Evolutionary conservation across 1,140 invertebrate genomes (phyloP).

Genomic region (Bombus haemorrhoidalis): DNA sequence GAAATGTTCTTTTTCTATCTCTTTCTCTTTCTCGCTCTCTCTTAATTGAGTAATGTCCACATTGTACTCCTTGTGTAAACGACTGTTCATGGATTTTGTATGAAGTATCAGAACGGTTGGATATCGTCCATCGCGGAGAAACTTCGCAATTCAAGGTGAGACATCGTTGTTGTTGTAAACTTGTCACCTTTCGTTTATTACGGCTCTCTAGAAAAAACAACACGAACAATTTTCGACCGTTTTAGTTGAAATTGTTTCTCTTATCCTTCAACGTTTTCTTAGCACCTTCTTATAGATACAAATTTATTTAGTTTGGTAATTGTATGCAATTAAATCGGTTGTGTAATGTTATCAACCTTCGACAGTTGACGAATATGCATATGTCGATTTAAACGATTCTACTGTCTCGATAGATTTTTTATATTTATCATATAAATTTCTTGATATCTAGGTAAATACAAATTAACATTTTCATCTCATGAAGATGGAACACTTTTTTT

Average conservation of each 20-base stretch:
- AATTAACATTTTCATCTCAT: too few species aligned
- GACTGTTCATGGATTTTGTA: conserved; percentile 56
- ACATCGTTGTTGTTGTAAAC: conserved; percentile 26
- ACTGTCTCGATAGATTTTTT: background rate
- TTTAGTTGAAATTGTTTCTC: background rate
- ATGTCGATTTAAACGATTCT: background rate
- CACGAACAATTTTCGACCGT: background rate
- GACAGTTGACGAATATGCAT: background rate
- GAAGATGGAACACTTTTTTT: background rate
- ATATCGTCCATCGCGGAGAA: conserved; percentile 55
- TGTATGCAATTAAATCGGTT: background rate
- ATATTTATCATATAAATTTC: background rate
- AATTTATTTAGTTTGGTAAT: conserved; percentile 2
- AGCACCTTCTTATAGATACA: background rate
- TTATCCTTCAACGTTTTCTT: background rate
- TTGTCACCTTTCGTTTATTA: background rate
- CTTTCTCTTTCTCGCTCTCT: background rate
- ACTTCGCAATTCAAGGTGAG: conserved; percentile 63
- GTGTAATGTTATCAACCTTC: background rate
- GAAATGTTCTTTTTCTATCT: conserved; percentile 28
- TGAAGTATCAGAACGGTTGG: conserved; percentile 52
- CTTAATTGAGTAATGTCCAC: conserved; percentile 26
- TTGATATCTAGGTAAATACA: background rate
- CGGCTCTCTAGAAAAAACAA: background rate
- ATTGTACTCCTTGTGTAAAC: conserved; percentile 26